Evolutionary conservation across 2,113 vertebrate species (phyloP).

Genomic region (Callaeas wilsoni): DNA sequence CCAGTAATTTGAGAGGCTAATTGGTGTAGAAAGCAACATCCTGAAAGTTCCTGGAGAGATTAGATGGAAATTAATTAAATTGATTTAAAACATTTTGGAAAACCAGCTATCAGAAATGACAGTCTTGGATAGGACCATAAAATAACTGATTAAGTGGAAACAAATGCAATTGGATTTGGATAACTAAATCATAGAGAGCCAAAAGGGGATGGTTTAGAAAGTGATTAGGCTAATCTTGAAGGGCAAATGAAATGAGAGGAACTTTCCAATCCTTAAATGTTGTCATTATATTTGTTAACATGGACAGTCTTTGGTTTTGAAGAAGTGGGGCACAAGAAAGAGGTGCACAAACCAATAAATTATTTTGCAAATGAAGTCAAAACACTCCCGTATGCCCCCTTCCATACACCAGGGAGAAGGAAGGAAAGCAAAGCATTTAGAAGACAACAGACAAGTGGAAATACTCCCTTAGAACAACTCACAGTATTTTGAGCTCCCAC

Average conservation of each 20-base stretch:
- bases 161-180: slow-evolving; percentile 11
- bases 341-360: not conserved
- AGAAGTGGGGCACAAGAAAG: not conserved
- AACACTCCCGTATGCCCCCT: not conserved
- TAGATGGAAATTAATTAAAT: slow-evolving; percentile 38
- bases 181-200: not conserved
- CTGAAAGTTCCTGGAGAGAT: not conserved
- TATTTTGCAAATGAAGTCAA: not conserved
- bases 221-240: not conserved
- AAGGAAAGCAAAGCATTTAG: not conserved
- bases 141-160: slow-evolving; percentile 16
- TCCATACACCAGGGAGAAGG: not conserved
- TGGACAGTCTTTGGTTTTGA: not conserved
- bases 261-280: not conserved
- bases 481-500: not conserved
- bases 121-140: not conserved
- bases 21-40: slow-evolving; percentile 1
- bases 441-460: not conserved
- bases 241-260: not conserved
- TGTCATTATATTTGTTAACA: not conserved
- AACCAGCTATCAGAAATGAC: not conserved
- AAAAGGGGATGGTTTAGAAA: not conserved
- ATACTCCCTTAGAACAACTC: not conserved
- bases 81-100: slow-evolving; percentile 5
- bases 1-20: slow-evolving; percentile 32